Evolutionary conservation across 2,888 invertebrate genomes (phyloP), one percentile per base, ranked within the genome.

Genomic region (Parnassius smintheus): DNA sequence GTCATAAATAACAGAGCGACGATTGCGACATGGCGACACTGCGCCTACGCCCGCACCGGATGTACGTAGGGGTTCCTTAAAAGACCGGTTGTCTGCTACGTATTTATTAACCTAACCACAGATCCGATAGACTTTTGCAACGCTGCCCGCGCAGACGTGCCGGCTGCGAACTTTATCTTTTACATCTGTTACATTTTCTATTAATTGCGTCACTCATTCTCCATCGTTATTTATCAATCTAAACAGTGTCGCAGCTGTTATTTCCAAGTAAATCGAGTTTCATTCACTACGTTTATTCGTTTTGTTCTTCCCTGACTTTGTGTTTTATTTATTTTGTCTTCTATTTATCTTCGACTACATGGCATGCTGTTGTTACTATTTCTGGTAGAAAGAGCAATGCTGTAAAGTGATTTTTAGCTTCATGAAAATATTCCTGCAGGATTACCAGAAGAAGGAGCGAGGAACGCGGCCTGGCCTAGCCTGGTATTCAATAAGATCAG

Each of bases 401-500:
- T 59, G 41, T 54, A 44, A 46, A 44, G 55, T 18, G 8, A 49
- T 35, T 3, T 46, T 56, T 55, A 51, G 57, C 60, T 52, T 60
- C 64, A 65, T 66, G 62, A 65, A 69, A 63, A 63, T 68, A 61
- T 70, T 72, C 72, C 76, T 75, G 83, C 91, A 91, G 91, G 91
- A 68, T 72, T 91, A 63, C 91, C 91, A 69, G 91, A 91, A 66
- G 91, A 91, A 78, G 91, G 91, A 50, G 88, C 91, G 7, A 74
- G 91, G 69, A 88, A 80, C 70, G 91, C 91, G 18, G 91, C 92
- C 74, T 96, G 96, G 96, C 95, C 95, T 67, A 95, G 95, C 74
- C 89, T 96, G 81, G 96, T 97, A 77, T 94, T 97, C 85, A 96
- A 96, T 81, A 97, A 97, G 93, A 97, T 97, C 87, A 95, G 96